Evolutionary conservation across 2,888 invertebrate species (phyloP).

Genomic region (Dolichopus griseipennis): DNA sequence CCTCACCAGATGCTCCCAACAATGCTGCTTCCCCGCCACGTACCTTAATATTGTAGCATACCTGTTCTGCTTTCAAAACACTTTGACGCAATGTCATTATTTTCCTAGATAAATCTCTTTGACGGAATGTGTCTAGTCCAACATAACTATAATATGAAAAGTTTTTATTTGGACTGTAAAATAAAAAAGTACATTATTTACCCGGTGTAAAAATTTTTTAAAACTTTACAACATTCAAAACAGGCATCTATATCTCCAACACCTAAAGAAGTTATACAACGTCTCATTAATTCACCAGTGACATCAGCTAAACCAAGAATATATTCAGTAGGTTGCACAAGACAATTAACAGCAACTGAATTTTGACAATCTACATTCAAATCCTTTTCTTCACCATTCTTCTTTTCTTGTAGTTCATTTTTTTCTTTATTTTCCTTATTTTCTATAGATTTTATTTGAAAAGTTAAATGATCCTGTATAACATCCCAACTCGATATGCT

Average conservation of each 20-base stretch:
- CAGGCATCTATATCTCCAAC: slow-evolving; percentile 66
- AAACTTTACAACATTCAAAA: slow-evolving; percentile 58
- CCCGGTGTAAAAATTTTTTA: slow-evolving; percentile 47
- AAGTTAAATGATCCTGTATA: slow-evolving; percentile 50
- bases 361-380: background rate
- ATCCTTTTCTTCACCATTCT: slow-evolving; percentile 5
- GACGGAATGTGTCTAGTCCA: slow-evolving; percentile 46
- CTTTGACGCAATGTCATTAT: slow-evolving; percentile 62
- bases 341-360: slow-evolving; percentile 24
- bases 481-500: slow-evolving; percentile 53
- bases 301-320: slow-evolving; percentile 77
- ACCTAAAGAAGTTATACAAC: slow-evolving; percentile 73
- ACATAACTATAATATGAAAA: slow-evolving; percentile 35
- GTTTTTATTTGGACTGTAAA: background rate
- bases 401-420: slow-evolving; percentile 15
- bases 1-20: slow-evolving; percentile 45
- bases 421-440: slow-evolving; percentile 17
- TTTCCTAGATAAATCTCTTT: slow-evolving; percentile 62
- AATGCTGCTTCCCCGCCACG: slow-evolving; percentile 65
- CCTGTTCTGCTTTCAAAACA: slow-evolving; percentile 71
- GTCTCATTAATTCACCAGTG: slow-evolving; percentile 85
- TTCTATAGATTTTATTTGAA: slow-evolving; percentile 24
- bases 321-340: slow-evolving; percentile 47
- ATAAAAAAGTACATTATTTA: slow-evolving; percentile 29
- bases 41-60: slow-evolving; percentile 70